phyloP scores from a whole-genome alignment of 2,797 vertebrate genomes.

The Rhadinocentrus ornatus region DNA sequence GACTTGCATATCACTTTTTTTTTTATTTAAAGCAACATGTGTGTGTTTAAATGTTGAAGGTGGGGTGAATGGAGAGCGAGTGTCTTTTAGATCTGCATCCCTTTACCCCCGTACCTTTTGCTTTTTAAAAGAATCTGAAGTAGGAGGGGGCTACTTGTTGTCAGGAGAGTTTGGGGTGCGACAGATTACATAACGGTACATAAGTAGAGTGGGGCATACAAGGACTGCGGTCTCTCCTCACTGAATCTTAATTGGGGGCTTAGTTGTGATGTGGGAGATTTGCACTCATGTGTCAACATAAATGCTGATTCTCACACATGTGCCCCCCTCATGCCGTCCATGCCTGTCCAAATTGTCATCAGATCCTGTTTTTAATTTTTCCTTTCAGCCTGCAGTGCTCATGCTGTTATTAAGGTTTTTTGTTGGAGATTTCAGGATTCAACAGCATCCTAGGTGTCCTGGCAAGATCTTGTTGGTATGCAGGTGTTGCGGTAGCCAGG shows the following conservation, averaged over 20 bases:
- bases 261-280: conserved; percentile 3
- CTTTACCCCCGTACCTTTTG: conserved; percentile 34
- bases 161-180: conserved; percentile 70
- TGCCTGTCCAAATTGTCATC: not conserved
- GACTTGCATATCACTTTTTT: conserved; percentile 54
- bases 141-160: conserved; percentile 59
- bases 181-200: conserved; percentile 78
- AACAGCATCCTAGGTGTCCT: conserved; percentile 52
- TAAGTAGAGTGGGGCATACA: conserved; percentile 63
- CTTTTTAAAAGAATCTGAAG: not conserved
- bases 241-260: conserved; percentile 65
- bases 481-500: conserved; percentile 86
- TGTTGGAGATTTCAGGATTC: conserved; percentile 38
- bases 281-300: not conserved
- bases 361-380: not conserved
- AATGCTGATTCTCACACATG: conserved; percentile 2
- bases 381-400: conserved; percentile 20
- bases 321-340: not conserved
- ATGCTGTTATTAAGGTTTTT: conserved; percentile 16
- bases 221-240: conserved; percentile 69
- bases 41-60: conserved; percentile 58
- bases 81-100: conserved; percentile 46
- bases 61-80: conserved; percentile 30
- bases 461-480: conserved; percentile 90
- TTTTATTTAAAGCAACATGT: conserved; percentile 69